Percentiles rank a stretch among this genome's conserved stretches.
These are phyloP conservation scores for Adelognathus sp. DNA, from an alignment of 2,888 invertebrate genomes.

Conservation along the genomic window DNA sequence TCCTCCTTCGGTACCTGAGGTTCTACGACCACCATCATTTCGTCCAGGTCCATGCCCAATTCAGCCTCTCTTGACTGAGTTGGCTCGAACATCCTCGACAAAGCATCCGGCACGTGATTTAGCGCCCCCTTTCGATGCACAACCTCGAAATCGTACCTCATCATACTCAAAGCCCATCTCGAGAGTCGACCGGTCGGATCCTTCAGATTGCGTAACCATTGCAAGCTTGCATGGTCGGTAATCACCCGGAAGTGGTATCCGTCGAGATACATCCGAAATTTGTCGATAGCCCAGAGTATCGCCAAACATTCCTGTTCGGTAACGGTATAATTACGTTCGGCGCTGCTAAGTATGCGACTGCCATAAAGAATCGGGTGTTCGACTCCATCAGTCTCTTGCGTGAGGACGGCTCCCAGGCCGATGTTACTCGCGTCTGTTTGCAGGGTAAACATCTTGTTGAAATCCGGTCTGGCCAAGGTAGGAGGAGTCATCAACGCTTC, in stretches of 20 bases:
- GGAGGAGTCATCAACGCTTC: neutral
- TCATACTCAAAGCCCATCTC: constrained; percentile 16
- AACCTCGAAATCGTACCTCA: constrained; percentile 9
- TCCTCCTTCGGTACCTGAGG: neutral
- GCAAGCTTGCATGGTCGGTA: too few relatives aligned
- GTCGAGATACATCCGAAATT: constrained; percentile 23
- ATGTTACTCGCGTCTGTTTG: too few relatives aligned
- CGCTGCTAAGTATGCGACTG: constrained; percentile 26
- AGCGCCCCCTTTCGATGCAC: constrained; percentile 46
- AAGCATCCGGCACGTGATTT: constrained; percentile 55
- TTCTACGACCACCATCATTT: neutral
- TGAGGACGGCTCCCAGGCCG: too few relatives aligned
- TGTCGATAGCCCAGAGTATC: constrained; percentile 23
- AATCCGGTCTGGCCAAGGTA: too few relatives aligned
- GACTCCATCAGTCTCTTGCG: too few relatives aligned
- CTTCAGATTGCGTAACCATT: constrained; percentile 14
- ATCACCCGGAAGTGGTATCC: constrained; percentile 16
- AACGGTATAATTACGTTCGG: constrained; percentile 48
- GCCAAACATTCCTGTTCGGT: too few relatives aligned
- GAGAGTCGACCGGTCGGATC: constrained; percentile 24
- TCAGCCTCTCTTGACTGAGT: neutral
- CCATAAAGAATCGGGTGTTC: constrained; percentile 51
- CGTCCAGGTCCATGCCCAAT: constrained; percentile 26
- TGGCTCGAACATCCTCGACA: constrained; percentile 17
- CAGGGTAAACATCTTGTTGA: too few relatives aligned